Percentiles rank a stretch among this genome's conserved stretches.
These are phyloP conservation scores for Lutjanus campechanus DNA, from an alignment of 2,797 vertebrate species.

Conservation along the genomic window DNA sequence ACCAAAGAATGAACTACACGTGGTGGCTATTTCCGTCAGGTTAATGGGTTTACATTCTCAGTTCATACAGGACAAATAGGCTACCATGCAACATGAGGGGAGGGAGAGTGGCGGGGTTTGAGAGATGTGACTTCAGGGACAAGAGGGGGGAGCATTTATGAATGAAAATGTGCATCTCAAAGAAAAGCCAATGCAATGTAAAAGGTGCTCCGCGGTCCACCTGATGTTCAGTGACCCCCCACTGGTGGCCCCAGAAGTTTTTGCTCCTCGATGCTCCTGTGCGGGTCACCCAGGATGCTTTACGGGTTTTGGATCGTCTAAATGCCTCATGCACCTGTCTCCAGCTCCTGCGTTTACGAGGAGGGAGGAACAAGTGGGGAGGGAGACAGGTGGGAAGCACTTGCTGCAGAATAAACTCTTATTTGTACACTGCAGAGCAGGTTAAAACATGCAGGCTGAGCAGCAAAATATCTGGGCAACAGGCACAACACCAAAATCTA, in stretches of 20 bases:
- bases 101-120: not conserved
- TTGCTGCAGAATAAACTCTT: constrained; percentile 55
- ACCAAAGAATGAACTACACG: constrained; percentile 66
- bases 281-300: constrained; percentile 59
- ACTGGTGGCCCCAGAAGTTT: constrained; percentile 20
- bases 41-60: constrained; percentile 77
- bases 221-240: constrained; percentile 23
- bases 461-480: not conserved
- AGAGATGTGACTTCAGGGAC: not conserved
- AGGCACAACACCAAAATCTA: not conserved
- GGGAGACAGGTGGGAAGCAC: constrained; percentile 78
- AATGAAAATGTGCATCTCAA: constrained; percentile 43
- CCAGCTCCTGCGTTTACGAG: constrained; percentile 53
- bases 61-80: constrained; percentile 70
- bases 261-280: constrained; percentile 14
- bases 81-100: constrained; percentile 14
- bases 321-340: constrained; percentile 81
- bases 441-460: constrained; percentile 8
- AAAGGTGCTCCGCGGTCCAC: constrained; percentile 23
- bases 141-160: constrained; percentile 11
- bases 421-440: constrained; percentile 23
- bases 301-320: constrained; percentile 69
- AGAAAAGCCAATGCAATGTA: constrained; percentile 16
- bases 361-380: constrained; percentile 72
- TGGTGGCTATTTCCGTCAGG: constrained; percentile 74